phyloP scores from a whole-genome alignment of 2,888 invertebrate genomes.

The Scaptomyza flava region DNA sequence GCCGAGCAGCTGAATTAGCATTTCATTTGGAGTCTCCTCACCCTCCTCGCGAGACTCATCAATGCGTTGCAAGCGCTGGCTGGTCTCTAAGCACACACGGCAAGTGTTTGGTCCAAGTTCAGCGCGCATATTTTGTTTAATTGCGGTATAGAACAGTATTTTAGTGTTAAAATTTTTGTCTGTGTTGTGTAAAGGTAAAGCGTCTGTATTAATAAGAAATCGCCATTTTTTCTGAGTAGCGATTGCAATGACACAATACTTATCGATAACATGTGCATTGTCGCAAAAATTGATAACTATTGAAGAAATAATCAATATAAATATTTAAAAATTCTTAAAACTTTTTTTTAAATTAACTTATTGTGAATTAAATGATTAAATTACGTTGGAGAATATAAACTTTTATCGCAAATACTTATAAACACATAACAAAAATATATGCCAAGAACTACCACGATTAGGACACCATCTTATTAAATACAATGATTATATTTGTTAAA shows the following conservation, averaged over 20 bases:
- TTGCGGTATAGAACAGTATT: slow-evolving; percentile 59
- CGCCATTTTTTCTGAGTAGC: slow-evolving; percentile 71
- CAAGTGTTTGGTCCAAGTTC: slow-evolving; percentile 76
- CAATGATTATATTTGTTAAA: background rate
- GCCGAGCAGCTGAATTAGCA: slow-evolving; percentile 78
- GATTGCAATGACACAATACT: slow-evolving; percentile 22
- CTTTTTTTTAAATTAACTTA: too few species aligned
- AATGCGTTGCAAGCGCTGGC: slow-evolving; percentile 75
- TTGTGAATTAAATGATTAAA: background rate
- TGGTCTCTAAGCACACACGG: slow-evolving; percentile 78
- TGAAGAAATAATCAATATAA: background rate
- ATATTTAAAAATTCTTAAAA: too few species aligned
- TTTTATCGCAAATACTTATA: too few species aligned
- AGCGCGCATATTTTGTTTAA: slow-evolving; percentile 66
- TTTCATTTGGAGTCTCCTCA: slow-evolving; percentile 80
- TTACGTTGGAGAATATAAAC: background rate
- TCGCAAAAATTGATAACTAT: slow-evolving; percentile 24
- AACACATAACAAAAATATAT: too few species aligned
- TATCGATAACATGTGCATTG: slow-evolving; percentile 28
- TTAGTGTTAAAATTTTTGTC: slow-evolving; percentile 73
- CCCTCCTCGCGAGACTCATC: slow-evolving; percentile 75
- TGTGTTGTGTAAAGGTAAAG: slow-evolving; percentile 78
- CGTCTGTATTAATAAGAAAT: slow-evolving; percentile 58
- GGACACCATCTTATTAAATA: too few species aligned
- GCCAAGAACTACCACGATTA: too few species aligned